Percentiles rank a stretch among this genome's conserved stretches.
Conservation (phyloP, 2,113 vertebrate genomes). For the human region DNA sequence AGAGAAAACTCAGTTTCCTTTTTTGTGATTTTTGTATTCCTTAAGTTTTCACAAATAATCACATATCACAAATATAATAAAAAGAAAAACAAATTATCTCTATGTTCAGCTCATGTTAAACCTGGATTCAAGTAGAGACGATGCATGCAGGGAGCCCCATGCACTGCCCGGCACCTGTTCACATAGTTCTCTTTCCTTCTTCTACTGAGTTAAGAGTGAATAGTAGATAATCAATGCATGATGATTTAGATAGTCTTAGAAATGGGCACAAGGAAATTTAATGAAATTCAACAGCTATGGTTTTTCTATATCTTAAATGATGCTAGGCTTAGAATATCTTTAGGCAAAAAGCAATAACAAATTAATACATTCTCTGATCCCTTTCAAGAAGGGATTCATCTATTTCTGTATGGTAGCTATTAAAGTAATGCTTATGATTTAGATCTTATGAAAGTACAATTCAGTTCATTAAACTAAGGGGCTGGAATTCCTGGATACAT, state of each 20-base stretch:
- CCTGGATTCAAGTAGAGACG: neutral
- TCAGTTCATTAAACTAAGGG: neutral
- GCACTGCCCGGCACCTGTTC: neutral
- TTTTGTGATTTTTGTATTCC: neutral
- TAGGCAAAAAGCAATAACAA: neutral
- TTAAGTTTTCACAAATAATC: neutral
- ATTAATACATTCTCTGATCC: neutral
- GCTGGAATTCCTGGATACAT: neutral
- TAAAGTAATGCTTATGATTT: neutral
- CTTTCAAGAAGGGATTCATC: neutral
- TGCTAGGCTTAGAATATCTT: neutral
- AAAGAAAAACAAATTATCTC: neutral
- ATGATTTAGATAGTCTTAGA: neutral
- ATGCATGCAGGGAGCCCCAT: neutral
- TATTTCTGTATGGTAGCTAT: neutral
- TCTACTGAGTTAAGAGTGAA: neutral
- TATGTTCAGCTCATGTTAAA: neutral
- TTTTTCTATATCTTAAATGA: neutral
- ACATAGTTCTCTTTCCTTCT: neutral
- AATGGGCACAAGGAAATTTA: neutral
- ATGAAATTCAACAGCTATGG: neutral
- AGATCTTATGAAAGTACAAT: neutral
- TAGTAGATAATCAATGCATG: neutral
- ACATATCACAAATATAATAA: neutral
- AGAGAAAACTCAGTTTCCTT: neutral